A percentile compares a stretch with the other conserved stretches of the same genome.
phyloP scores from a whole-genome alignment of 2,113 vertebrate species.

The Hystrix cristata region DNA sequence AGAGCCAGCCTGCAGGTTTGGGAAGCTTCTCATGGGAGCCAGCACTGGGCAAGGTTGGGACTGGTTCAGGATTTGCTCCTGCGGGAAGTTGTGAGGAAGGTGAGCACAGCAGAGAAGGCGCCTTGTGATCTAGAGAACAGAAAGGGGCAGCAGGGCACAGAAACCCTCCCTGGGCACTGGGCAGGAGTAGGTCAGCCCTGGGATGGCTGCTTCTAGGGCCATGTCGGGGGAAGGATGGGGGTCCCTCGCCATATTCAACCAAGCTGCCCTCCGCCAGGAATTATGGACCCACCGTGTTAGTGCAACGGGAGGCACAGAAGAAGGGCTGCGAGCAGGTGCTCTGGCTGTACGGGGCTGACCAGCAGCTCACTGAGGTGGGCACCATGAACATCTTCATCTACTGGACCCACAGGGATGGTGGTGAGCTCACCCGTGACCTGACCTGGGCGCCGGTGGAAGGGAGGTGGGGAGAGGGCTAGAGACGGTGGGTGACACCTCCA shows the following conservation, averaged over 20 bases:
- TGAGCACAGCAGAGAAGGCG: not conserved
- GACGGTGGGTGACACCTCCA: not conserved
- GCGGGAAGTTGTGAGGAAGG: not conserved
- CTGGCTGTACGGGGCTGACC: conserved; percentile 93
- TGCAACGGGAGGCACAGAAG: conserved; percentile 91
- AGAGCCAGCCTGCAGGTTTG: not conserved
- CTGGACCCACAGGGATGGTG: conserved; percentile 93
- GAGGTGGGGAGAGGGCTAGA: not conserved
- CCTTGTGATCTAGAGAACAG: not conserved
- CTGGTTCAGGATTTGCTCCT: not conserved
- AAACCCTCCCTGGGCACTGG: not conserved
- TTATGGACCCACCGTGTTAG: conserved; percentile 93
- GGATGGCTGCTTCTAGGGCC: not conserved
- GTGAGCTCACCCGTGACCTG: conserved; percentile 77
- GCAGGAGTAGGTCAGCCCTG: not conserved
- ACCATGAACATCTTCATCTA: conserved; percentile 97
- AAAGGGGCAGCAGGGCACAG: no score
- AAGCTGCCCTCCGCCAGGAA: conserved; percentile 87
- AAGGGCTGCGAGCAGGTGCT: conserved; percentile 94
- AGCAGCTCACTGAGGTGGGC: conserved; percentile 95
- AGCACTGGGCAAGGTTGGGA: not conserved
- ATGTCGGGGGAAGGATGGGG: not conserved
- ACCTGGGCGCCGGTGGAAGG: not conserved
- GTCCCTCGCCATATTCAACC: not conserved
- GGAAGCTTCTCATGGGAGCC: fast-evolving